Evolutionary conservation across 2,888 invertebrate species (phyloP).

Genomic region (Spodoptera littoralis): DNA sequence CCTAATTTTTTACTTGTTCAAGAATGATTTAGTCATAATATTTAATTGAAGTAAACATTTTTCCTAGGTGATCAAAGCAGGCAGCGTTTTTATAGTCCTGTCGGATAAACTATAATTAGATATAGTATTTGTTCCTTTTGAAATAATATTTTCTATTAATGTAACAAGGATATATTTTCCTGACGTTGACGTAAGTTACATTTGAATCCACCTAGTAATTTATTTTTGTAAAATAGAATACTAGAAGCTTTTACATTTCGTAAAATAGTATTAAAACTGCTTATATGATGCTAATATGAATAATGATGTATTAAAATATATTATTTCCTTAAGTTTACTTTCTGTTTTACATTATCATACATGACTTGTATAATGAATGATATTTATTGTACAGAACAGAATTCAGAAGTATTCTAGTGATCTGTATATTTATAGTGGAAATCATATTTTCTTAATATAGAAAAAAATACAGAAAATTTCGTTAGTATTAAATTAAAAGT

Average conservation of each 20-base stretch:
- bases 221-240: slow-evolving; percentile 38
- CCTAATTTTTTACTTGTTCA: background rate
- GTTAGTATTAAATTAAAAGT: slow-evolving; percentile 19
- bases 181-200: slow-evolving; percentile 5
- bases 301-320: slow-evolving; percentile 32
- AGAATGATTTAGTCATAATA: slow-evolving; percentile 4
- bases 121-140: slow-evolving; percentile 20
- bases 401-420: slow-evolving; percentile 27
- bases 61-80: slow-evolving; percentile 3
- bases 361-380: slow-evolving; percentile 9
- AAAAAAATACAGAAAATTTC: slow-evolving; percentile 20
- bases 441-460: slow-evolving; percentile 46
- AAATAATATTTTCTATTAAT: slow-evolving; percentile 2
- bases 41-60: background rate
- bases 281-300: slow-evolving; percentile 45
- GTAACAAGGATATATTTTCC: background rate
- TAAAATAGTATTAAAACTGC: slow-evolving; percentile 26
- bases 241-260: slow-evolving; percentile 23
- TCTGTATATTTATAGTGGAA: slow-evolving; percentile 27
- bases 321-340: slow-evolving; percentile 24
- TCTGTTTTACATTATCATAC: slow-evolving; percentile 13
- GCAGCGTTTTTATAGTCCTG: slow-evolving; percentile 12
- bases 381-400: slow-evolving; percentile 25
- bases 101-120: slow-evolving; percentile 6
- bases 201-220: slow-evolving; percentile 26